Base-by-base conservation (phyloP, 1,140 invertebrate species). In the Tetragnatha versicolor region DNA sequence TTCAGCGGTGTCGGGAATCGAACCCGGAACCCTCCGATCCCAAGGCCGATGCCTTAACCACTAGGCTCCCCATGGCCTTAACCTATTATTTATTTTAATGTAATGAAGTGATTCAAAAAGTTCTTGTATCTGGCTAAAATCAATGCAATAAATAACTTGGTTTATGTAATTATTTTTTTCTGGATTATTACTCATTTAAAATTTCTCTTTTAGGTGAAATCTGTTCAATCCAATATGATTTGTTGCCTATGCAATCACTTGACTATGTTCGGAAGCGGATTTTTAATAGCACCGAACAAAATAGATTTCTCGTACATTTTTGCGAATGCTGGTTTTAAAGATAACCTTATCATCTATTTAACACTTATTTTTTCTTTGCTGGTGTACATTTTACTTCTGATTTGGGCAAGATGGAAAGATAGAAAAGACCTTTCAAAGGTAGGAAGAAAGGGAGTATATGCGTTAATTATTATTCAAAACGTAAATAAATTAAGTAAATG, bases 291-390 rank as follows among this genome's bases (percentile, higher is more conserved):
- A 12, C 86, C 86, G 0, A 87, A 87, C 75, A 83, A 83, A 17
- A 85, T 88, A 9, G 85, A 87, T 82, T 87, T 85, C 82, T 82
- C 84, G 69, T 86, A 85, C 70, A 83, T 87, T 4, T 85, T 87
- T 25, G 80, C 82, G 27, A 85, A 87, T 80, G 31, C 81, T 2
- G 31, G 20, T 7, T 80, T 80, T 22, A 61, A 66, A 37, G 49
- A 80, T 20, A 80, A 80, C 27, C 35, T 80, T 17, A 61, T 37
- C 20, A 80, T 80, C 17, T 80, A 80, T 14, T 12, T 75, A 5
- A 80, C 70, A 3, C 31, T 80, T 1, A 80, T 80, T 33, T 10
- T 80, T 3, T 68, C 69, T 3, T 35, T 80, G n/a, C 25, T 37
- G 1, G 4, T 68, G 0, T 80, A 68, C 39, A 51, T 80, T 7